Base-by-base conservation (phyloP, 1,140 invertebrate species). In the Thereuonema tuberculata region DNA sequence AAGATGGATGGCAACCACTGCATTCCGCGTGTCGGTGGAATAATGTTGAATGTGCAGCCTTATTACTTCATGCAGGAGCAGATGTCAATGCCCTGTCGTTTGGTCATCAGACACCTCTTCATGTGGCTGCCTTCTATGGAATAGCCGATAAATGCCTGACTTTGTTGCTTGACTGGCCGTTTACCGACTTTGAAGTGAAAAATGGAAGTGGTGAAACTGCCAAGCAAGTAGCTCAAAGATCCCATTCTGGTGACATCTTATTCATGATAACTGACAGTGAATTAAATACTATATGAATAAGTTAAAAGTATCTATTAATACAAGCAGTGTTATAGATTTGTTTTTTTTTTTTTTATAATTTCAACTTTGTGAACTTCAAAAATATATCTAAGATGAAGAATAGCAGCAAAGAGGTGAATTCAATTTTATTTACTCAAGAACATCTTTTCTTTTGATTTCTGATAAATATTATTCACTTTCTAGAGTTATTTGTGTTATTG, bases 21-120 rank as follows among this genome's bases (percentile, higher is more conserved):
- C 77, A 80, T 69, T 71, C 65, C 20, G 78, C 78, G 1, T 67
- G 69, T 24, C 66, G 71, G 29, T 80, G 78, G 78, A 77, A 73
- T 56, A 72, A 73, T 31, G 67, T 66, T 25, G 65, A 71, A 17
- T 67, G 72, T 3, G 74, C 74, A 3, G 64, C 67, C 20, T 24
- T 76, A 15, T 65, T 79, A 5, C 62, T 79, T 1, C 67, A 72
- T 46, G 66, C 70, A 59, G 75, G 74, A 2, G 73, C 74, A n/a
- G 69, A 78, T 62, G 68, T 78, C 9, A 80, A 79, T 66, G 70
- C 71, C n/a, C 67, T 70, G 54, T 77, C 77, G 20, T 70, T 76
- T 60, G 75, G 77, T 17, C 62, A 62, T 47, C 61, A 63, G 43
- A 63, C 63, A 15, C 56, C 63, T 25, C 55, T 64, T 28, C 63